These are phyloP conservation scores for Cyclina sinensis DNA, from an alignment of 1,140 invertebrate genomes.

Conservation along the genomic window DNA sequence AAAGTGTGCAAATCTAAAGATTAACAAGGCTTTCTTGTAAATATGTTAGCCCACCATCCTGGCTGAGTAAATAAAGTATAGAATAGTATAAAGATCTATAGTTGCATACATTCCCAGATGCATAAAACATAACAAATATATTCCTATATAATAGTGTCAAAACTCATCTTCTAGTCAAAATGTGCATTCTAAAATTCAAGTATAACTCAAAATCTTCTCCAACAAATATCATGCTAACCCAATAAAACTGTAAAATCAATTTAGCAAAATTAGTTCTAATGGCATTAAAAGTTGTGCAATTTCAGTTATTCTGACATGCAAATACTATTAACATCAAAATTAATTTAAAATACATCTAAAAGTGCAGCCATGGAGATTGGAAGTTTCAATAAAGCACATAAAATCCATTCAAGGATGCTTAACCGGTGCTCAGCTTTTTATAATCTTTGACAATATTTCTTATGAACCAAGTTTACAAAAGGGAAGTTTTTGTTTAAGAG, in stretches of 20 bases:
- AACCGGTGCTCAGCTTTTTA: no score
- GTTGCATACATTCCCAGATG: not conserved
- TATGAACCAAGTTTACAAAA: no score
- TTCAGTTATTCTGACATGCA: constrained; percentile 31
- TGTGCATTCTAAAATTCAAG: constrained; percentile 36
- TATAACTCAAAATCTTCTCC: not conserved
- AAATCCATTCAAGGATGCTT: no score
- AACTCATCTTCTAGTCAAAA: not conserved
- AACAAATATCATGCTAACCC: constrained; percentile 20
- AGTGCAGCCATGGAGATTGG: not conserved
- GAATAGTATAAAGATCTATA: not conserved
- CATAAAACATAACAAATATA: not conserved
- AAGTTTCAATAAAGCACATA: not conserved
- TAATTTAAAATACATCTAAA: constrained; percentile 30
- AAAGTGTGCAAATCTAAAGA: no score
- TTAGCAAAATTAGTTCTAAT: constrained; percentile 4
- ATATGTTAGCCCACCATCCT: not conserved
- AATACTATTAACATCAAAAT: constrained; percentile 24
- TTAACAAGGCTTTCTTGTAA: not conserved
- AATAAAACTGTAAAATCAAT: constrained; percentile 33
- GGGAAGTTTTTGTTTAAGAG: no score
- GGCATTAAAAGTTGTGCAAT: constrained; percentile 22
- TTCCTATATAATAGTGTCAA: constrained; percentile 20
- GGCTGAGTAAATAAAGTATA: not conserved
- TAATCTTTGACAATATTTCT: no score